These are phyloP conservation scores for Mycetomoellerius zeteki DNA, from an alignment of 1,140 invertebrate genomes.

Conservation along the genomic window DNA sequence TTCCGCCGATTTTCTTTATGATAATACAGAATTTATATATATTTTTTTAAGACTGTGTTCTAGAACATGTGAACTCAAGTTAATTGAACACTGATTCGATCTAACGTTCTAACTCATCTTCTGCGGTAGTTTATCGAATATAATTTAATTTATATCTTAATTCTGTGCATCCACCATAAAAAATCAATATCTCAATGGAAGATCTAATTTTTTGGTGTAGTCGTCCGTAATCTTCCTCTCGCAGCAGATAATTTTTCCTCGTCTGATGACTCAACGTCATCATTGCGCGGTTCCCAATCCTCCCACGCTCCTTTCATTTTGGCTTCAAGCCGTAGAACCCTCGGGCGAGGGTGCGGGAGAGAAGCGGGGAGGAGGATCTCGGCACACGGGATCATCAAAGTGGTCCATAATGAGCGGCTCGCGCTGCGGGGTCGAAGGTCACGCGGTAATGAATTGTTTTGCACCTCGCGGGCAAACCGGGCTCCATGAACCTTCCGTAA, in stretches of 20 bases:
- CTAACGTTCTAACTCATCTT: neutral
- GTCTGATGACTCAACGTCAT: slow-evolving; percentile 56
- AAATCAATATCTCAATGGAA: slow-evolving; percentile 27
- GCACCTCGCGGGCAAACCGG: slow-evolving; percentile 81
- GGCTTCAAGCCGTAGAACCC: slow-evolving; percentile 35
- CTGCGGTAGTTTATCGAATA: neutral
- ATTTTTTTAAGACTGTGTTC: neutral
- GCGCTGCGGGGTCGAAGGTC: slow-evolving; percentile 83
- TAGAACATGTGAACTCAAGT: neutral
- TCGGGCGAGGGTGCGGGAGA: slow-evolving; percentile 22
- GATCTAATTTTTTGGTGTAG: slow-evolving; percentile 12
- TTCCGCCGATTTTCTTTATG: neutral
- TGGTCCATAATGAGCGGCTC: slow-evolving; percentile 84
- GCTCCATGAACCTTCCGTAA: slow-evolving; percentile 69
- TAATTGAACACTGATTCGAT: neutral
- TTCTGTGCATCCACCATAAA: neutral
- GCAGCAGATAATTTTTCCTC: slow-evolving; percentile 41
- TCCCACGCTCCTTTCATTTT: slow-evolving; percentile 48
- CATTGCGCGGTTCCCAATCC: slow-evolving; percentile 36
- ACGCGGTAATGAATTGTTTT: slow-evolving; percentile 86
- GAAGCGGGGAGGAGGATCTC: slow-evolving; percentile 36
- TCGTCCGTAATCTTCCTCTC: slow-evolving; percentile 17
- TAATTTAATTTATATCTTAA: neutral
- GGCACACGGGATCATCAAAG: slow-evolving; percentile 79
- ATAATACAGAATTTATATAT: neutral